Conservation (phyloP, 2,113 vertebrate species). For the Odobenus rosmarus region DNA sequence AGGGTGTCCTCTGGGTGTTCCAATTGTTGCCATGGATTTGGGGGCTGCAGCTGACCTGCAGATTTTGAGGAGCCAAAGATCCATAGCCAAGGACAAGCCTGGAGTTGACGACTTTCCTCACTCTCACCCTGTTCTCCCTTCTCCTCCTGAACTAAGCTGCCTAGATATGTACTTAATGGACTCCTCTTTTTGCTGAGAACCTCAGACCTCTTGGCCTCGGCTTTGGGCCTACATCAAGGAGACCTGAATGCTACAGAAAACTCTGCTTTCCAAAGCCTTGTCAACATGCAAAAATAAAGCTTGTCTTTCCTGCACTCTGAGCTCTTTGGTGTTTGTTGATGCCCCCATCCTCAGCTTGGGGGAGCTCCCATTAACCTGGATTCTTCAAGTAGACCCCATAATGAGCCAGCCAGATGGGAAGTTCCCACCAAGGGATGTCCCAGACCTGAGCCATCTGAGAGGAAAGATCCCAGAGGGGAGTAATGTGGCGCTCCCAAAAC, state of each 20-base stretch:
- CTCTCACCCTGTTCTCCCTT: neutral
- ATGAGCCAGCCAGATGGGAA: neutral
- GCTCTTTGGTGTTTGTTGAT: neutral
- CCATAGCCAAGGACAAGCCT: neutral
- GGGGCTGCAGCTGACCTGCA: slow-evolving; percentile 13
- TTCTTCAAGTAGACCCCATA: neutral
- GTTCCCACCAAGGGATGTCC: neutral
- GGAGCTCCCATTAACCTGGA: neutral
- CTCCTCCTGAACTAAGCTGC: neutral
- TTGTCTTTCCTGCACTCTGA: neutral
- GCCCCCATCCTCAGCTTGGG: neutral
- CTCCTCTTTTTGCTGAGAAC: neutral
- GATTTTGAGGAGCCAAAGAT: neutral
- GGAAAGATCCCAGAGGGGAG: neutral
- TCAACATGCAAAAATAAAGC: slow-evolving; percentile 54
- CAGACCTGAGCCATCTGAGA: neutral
- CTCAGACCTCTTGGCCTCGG: neutral
- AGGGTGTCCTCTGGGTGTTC: neutral
- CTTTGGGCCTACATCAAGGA: neutral
- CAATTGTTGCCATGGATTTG: neutral
- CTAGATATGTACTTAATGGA: neutral
- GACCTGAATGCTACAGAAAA: neutral
- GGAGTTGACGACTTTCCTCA: rapidly evolving
- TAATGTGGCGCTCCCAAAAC: rapidly evolving
- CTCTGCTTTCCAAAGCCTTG: neutral